Percentiles rank a stretch among this genome's conserved stretches.
Evolutionary conservation across 37 sponge, comb jelly and placozoan genomes (phyloP).

Genomic region (Dysidea cf. avara): DNA sequence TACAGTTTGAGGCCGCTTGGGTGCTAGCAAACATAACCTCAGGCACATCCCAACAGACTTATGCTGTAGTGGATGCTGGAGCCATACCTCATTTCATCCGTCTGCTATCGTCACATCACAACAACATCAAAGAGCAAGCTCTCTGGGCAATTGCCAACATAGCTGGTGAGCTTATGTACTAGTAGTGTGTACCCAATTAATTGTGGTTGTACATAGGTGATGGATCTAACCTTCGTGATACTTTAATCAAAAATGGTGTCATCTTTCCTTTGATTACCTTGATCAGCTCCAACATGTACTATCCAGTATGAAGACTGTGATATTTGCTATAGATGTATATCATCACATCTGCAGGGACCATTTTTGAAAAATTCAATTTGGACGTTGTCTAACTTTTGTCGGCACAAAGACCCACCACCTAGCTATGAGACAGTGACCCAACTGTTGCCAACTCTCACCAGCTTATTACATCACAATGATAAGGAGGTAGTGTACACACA

Average conservation of each 20-base stretch:
- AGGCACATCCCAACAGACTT: constrained; percentile 87
- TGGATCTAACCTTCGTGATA: constrained; percentile 87
- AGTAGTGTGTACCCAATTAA: not conserved
- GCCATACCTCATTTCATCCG: constrained; percentile 83
- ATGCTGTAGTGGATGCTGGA: constrained; percentile 86
- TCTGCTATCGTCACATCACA: constrained; percentile 62
- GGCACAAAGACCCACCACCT: constrained; percentile 95
- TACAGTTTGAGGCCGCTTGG: constrained; percentile 98
- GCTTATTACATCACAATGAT: constrained; percentile 56
- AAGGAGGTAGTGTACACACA: constrained; percentile 38
- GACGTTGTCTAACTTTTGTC: constrained; percentile 91
- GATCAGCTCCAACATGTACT: constrained; percentile 35
- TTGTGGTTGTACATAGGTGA: constrained; percentile 51
- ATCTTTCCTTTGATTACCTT: constrained; percentile 77
- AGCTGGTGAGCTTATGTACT: constrained; percentile 46
- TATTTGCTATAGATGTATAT: not conserved
- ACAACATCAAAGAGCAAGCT: constrained; percentile 88
- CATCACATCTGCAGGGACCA: no score
- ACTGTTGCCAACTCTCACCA: constrained; percentile 64
- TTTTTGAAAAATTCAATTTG: constrained; percentile 67
- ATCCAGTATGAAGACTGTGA: not conserved
- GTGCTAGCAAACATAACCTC: constrained; percentile 97
- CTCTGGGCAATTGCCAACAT: constrained; percentile 98
- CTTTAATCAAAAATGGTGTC: constrained; percentile 71
- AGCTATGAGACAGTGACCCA: constrained; percentile 73